Evolutionary conservation across 2,888 invertebrate genomes (phyloP).

Genomic region (Ctena decussata): DNA sequence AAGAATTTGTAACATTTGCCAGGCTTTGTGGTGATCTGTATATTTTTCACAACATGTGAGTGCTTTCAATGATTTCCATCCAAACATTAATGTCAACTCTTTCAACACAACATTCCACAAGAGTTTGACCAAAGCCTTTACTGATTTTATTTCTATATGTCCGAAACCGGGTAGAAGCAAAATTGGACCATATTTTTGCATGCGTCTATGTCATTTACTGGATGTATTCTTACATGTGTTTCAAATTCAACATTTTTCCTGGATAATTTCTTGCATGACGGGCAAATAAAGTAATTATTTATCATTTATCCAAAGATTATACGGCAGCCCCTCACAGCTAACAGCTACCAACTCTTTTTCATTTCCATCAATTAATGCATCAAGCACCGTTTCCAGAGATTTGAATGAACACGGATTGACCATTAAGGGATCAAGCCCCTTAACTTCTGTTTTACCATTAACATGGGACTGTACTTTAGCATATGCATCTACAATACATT

Average conservation of each 20-base stretch:
- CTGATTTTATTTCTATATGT: slow-evolving; percentile 12
- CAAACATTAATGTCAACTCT: neutral
- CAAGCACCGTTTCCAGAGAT: neutral
- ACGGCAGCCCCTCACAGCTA: slow-evolving; percentile 16
- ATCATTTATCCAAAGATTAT: neutral
- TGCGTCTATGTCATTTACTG: neutral
- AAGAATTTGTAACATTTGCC: slow-evolving; percentile 18
- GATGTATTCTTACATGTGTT: neutral
- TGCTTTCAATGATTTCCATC: slow-evolving; percentile 4
- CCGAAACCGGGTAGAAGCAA: neutral
- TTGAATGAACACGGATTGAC: slow-evolving; percentile 17
- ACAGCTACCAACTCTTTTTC: slow-evolving; percentile 6
- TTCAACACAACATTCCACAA: slow-evolving; percentile 12
- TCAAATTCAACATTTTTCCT: neutral
- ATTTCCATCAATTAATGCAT: neutral
- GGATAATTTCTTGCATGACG: neutral
- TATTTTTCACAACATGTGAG: neutral
- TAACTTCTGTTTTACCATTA: neutral
- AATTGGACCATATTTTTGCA: slow-evolving; percentile 14
- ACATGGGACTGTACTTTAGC: neutral
- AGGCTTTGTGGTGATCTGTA: slow-evolving; percentile 17
- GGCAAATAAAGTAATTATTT: neutral
- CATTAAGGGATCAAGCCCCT: neutral
- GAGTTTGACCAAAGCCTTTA: slow-evolving; percentile 17
- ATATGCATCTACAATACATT: too few species aligned